Percentiles rank a stretch among this genome's conserved stretches.
These are phyloP conservation scores for Agrotis clavis DNA, from an alignment of 2,888 invertebrate species.

Conservation along the genomic window DNA sequence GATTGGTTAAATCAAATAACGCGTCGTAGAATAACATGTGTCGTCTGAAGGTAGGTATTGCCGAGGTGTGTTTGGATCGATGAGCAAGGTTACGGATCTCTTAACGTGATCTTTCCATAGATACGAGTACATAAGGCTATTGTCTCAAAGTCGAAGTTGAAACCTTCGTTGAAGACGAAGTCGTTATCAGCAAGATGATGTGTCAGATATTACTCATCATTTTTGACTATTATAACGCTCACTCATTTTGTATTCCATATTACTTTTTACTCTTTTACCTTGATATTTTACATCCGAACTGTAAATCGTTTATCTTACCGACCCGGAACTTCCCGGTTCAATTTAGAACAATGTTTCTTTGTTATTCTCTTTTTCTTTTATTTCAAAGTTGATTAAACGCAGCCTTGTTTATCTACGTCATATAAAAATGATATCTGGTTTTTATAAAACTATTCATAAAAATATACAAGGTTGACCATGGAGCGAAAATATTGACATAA, in stretches of 20 bases:
- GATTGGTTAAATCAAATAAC: no score
- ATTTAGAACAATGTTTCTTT: constrained; percentile 41
- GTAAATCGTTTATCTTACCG: constrained; percentile 33
- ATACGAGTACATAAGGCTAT: no score
- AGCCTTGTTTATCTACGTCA: constrained; percentile 16
- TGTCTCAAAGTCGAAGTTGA: no score
- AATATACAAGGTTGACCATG: constrained; percentile 5
- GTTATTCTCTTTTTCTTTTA: constrained; percentile 35
- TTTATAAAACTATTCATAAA: constrained; percentile 12
- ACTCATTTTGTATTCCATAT: constrained; percentile 8
- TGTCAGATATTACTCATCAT: no score
- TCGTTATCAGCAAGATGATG: no score
- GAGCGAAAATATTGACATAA: neutral
- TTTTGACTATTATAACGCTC: no score
- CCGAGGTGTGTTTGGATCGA: no score
- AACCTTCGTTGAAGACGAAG: no score
- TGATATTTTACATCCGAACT: constrained; percentile 26
- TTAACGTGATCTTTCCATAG: no score
- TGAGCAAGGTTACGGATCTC: no score
- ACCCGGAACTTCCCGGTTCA: constrained; percentile 25
- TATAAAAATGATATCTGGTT: constrained; percentile 30
- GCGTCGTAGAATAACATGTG: no score
- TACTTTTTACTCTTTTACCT: neutral
- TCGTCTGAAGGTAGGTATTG: no score
- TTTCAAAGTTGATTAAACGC: constrained; percentile 46